phyloP scores from a whole-genome alignment of 2,888 invertebrate species.

The Megastigmus dorsalis region DNA sequence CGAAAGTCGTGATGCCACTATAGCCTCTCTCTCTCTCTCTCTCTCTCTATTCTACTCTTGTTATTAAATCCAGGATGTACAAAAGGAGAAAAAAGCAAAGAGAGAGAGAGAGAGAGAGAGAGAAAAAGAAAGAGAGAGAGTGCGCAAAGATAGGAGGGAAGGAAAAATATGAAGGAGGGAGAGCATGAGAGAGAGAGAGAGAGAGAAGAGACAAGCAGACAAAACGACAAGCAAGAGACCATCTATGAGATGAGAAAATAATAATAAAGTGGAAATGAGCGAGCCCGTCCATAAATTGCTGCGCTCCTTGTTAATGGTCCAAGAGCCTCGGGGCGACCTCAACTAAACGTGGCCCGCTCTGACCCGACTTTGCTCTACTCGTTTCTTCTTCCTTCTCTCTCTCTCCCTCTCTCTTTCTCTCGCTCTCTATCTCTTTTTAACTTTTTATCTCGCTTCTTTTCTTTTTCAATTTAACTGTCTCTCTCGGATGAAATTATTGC shows the following conservation, averaged over 20 bases:
- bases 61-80: conserved; percentile 52
- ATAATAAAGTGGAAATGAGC: conserved; percentile 74
- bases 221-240: conserved; percentile 66
- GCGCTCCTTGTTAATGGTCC: conserved; percentile 74
- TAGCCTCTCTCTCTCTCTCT: conserved; percentile 3
- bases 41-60: conserved; percentile 43
- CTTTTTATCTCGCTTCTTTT: conserved; percentile 42
- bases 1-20: conserved; percentile 34
- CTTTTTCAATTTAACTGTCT: not conserved
- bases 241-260: conserved; percentile 74
- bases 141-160: not conserved
- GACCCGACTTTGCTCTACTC: conserved; percentile 64
- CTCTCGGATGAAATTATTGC: no score
- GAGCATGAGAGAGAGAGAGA: conserved; percentile 49
- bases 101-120: conserved; percentile 12
- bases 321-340: conserved; percentile 71
- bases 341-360: conserved; percentile 70
- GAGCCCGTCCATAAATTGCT: conserved; percentile 73
- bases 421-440: conserved; percentile 44
- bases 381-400: not conserved
- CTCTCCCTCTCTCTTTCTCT: conserved; percentile 25
- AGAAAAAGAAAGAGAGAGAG: conserved; percentile 35
- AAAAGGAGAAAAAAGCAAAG: conserved; percentile 30
- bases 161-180: conserved; percentile 25
- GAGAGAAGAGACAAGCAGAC: conserved; percentile 54